These are phyloP conservation scores for Listrodromus nycthemerus DNA, from an alignment of 2,888 invertebrate species.

Conservation along the genomic window DNA sequence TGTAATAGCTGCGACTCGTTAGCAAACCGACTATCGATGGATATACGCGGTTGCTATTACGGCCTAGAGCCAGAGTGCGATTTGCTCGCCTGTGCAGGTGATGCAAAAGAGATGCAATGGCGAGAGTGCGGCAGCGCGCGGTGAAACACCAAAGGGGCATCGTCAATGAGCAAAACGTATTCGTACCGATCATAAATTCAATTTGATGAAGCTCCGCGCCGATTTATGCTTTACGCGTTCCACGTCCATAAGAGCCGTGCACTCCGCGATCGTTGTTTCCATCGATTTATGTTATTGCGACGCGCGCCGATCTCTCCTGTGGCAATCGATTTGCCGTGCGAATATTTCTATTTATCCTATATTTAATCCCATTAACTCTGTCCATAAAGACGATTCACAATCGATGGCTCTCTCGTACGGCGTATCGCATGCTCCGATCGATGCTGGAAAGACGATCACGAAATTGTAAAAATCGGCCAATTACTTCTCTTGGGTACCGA, in stretches of 20 bases:
- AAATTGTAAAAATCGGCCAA: constrained; percentile 34
- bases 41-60: constrained; percentile 14
- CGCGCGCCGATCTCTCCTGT: constrained; percentile 19
- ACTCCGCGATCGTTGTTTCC: constrained; percentile 61
- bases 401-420: constrained; percentile 27
- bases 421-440: constrained; percentile 43
- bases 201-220: constrained; percentile 67
- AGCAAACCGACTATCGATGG: constrained; percentile 26
- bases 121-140: constrained; percentile 48
- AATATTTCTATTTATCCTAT: constrained; percentile 48
- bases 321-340: constrained; percentile 46
- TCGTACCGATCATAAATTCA: constrained; percentile 72
- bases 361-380: neutral
- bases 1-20: constrained; percentile 43
- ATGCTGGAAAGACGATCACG: constrained; percentile 22
- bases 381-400: neutral
- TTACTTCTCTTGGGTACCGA: constrained; percentile 38
- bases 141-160: constrained; percentile 66
- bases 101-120: constrained; percentile 32
- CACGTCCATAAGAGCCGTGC: constrained; percentile 19
- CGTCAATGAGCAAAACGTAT: constrained; percentile 68
- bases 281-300: constrained; percentile 67
- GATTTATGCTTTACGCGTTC: constrained; percentile 68
- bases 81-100: constrained; percentile 18
- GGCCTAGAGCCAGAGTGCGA: constrained; percentile 12